Conservation (phyloP, 2,113 vertebrate genomes). For the Synchiropus splendidus region DNA sequence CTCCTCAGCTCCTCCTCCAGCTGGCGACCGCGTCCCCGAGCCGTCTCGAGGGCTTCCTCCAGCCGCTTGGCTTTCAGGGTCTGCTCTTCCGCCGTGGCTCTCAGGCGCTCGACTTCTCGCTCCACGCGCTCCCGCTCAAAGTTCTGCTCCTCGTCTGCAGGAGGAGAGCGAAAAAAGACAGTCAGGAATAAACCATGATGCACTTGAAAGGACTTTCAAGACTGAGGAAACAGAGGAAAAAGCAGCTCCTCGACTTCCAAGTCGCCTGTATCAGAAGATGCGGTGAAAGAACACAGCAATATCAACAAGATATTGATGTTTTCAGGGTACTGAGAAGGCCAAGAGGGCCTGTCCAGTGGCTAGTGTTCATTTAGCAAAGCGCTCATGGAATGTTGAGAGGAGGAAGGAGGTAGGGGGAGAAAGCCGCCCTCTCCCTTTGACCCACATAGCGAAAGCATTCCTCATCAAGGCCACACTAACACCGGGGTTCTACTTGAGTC, state of each 20-base stretch:
- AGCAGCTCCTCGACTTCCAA: too few relatives aligned
- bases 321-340: too few relatives aligned
- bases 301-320: too few relatives aligned
- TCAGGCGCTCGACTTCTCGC: conserved; percentile 76
- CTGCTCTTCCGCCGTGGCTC: conserved; percentile 80
- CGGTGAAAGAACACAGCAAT: too few relatives aligned
- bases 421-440: conserved; percentile 56
- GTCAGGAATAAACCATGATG: not conserved
- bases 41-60: conserved; percentile 82
- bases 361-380: conserved; percentile 53
- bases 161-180: not conserved
- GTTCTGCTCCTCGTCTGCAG: conserved; percentile 83
- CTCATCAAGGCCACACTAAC: conserved; percentile 57
- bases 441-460: conserved; percentile 60
- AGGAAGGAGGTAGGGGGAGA: conserved; percentile 32
- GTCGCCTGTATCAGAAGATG: too few relatives aligned
- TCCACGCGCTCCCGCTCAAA: conserved; percentile 81
- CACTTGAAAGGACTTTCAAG: too few relatives aligned
- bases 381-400: conserved; percentile 56
- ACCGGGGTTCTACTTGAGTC: conserved; percentile 32
- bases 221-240: too few relatives aligned
- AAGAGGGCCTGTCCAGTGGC: conserved; percentile 24
- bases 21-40: conserved; percentile 77
- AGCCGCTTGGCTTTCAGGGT: conserved; percentile 74
- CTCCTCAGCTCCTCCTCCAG: conserved; percentile 85